Evolutionary conservation across 2,797 vertebrate genomes (phyloP).

Genomic region (Myotis pilosus): DNA sequence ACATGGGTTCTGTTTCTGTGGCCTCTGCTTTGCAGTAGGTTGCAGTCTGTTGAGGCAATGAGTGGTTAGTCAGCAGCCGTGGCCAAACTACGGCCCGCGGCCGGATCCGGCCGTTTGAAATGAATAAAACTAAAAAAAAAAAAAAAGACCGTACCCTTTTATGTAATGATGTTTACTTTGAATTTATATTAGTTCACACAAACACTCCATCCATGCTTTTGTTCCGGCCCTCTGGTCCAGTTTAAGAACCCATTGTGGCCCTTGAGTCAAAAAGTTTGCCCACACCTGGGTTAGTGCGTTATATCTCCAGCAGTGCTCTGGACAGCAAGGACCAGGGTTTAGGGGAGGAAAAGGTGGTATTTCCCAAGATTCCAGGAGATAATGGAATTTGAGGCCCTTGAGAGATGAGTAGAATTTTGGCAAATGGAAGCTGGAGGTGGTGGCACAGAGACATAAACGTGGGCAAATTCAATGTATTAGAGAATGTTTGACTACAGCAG

Average conservation of each 20-base stretch:
- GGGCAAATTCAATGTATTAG: not conserved
- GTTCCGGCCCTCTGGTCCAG: too few relatives aligned
- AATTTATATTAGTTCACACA: too few relatives aligned
- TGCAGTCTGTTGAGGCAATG: not conserved
- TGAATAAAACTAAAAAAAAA: too few relatives aligned
- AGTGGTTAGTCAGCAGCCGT: not conserved
- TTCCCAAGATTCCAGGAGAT: not conserved
- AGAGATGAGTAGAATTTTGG: conserved; percentile 40
- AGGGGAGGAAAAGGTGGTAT: not conserved
- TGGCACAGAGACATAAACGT: not conserved
- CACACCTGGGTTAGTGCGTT: not conserved
- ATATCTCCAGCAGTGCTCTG: not conserved
- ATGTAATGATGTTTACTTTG: too few relatives aligned
- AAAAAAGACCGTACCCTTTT: too few relatives aligned
- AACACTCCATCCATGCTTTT: too few relatives aligned
- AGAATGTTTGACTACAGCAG: not conserved
- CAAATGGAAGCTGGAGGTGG: not conserved
- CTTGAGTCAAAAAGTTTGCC: too few relatives aligned
- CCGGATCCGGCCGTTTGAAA: too few relatives aligned
- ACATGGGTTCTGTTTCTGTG: not conserved
- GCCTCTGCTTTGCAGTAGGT: not conserved
- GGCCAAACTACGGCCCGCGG: too few relatives aligned
- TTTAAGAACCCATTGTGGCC: too few relatives aligned
- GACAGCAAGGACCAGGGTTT: not conserved
- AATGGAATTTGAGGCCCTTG: not conserved